A percentile compares a stretch with the other conserved stretches of the same genome.
phyloP scores from a whole-genome alignment of 2,888 invertebrate species.

The Ophraella communa region DNA sequence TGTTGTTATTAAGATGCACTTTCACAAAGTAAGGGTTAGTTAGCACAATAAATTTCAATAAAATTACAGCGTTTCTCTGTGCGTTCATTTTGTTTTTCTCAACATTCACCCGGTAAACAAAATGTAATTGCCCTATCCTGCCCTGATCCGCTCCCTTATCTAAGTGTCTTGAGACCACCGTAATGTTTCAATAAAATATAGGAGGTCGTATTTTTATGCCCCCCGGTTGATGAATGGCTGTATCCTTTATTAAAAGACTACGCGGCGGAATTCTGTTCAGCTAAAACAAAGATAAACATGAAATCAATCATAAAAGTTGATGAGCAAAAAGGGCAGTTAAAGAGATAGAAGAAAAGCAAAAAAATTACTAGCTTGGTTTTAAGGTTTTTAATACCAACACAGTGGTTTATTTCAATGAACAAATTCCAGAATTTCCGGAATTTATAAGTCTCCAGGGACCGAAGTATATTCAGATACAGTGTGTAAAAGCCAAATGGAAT shows the following conservation, averaged over 20 bases:
- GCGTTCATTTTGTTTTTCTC: background rate
- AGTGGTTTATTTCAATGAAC: background rate
- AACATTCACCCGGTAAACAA: background rate
- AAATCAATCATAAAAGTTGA: conserved; percentile 7
- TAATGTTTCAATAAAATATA: conserved; percentile 8
- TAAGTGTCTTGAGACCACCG: conserved; percentile 3
- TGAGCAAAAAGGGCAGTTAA: background rate
- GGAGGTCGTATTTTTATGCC: conserved; percentile 7
- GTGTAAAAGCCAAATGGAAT: no score
- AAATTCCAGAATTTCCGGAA: background rate
- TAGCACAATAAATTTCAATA: no score
- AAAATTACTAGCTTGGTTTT: background rate
- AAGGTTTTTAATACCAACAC: background rate
- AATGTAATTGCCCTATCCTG: background rate
- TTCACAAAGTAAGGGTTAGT: no score
- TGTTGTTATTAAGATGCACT: no score
- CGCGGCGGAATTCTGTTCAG: background rate
- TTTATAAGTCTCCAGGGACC: background rate
- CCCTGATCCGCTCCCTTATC: background rate
- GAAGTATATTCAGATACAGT: background rate
- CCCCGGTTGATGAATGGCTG: conserved; percentile 4
- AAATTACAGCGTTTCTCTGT: background rate
- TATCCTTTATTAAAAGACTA: conserved; percentile 6
- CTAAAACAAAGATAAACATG: conserved; percentile 9
- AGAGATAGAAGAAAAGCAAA: background rate